Conservation (phyloP, 2,888 invertebrate species). For the Anticlea derivata region DNA sequence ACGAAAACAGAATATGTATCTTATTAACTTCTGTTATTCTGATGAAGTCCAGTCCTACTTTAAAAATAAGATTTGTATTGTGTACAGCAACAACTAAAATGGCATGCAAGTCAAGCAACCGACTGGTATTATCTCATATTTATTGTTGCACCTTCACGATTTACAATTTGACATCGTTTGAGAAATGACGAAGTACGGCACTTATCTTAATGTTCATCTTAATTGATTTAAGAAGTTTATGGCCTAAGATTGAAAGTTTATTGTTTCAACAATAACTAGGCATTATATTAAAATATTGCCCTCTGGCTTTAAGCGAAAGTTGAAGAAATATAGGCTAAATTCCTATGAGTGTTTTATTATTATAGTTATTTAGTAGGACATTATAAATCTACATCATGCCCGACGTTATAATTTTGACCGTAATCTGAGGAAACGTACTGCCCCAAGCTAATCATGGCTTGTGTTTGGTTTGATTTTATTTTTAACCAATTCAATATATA, state of each 20-base stretch:
- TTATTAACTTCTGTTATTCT: too few species aligned
- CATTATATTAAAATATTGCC: constrained; percentile 21
- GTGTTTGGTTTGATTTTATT: too few species aligned
- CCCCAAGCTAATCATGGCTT: too few species aligned
- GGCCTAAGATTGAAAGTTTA: constrained; percentile 44
- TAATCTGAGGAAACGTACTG: too few species aligned
- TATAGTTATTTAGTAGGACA: constrained; percentile 6
- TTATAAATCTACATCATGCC: neutral
- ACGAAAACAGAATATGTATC: too few species aligned
- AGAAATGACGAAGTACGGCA: constrained; percentile 32
- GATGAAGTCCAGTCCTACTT: too few species aligned
- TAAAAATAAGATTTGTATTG: neutral
- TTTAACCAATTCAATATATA: too few species aligned
- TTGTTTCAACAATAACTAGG: constrained; percentile 35
- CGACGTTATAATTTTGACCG: neutral
- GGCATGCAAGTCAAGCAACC: constrained; percentile 1
- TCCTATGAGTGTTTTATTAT: constrained; percentile 22
- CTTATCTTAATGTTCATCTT: constrained; percentile 59
- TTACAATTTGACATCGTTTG: constrained; percentile 36
- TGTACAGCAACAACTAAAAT: constrained; percentile 6
- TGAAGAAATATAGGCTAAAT: constrained; percentile 21
- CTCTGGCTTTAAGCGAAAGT: constrained; percentile 23
- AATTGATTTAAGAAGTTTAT: constrained; percentile 53
- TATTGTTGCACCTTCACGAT: constrained; percentile 23
- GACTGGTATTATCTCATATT: constrained; percentile 11